These are phyloP conservation scores for Heloderma charlesbogerti DNA, from an alignment of 2,113 vertebrate genomes.

Conservation along the genomic window DNA sequence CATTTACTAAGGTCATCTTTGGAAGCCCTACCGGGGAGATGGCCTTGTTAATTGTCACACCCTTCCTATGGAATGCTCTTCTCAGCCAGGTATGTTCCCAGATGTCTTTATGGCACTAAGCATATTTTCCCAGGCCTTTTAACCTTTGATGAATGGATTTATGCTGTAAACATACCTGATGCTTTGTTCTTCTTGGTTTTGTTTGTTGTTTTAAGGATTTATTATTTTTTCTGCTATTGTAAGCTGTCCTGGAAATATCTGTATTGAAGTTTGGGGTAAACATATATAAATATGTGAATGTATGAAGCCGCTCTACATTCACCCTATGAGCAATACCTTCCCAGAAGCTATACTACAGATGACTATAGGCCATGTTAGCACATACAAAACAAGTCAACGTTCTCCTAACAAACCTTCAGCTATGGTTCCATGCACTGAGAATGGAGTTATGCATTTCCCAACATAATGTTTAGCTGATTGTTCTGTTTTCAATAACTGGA, in stretches of 20 bases:
- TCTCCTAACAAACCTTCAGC: not conserved
- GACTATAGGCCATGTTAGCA: not conserved
- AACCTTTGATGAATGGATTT: too few species aligned
- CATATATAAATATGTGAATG: not conserved
- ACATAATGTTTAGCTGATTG: not conserved
- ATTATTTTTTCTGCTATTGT: not conserved
- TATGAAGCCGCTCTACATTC: not conserved
- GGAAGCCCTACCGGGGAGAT: too few species aligned
- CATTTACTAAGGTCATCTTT: too few species aligned
- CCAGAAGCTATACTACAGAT: not conserved
- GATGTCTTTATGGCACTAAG: too few species aligned
- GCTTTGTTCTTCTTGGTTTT: too few species aligned
- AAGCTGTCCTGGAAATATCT: not conserved
- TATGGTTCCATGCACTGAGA: not conserved
- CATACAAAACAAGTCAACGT: not conserved
- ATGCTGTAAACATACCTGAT: too few species aligned
- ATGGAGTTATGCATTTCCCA: not conserved
- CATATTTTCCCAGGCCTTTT: too few species aligned
- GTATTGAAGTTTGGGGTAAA: not conserved
- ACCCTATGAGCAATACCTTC: not conserved
- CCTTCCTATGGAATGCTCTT: too few species aligned
- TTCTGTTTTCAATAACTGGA: not conserved
- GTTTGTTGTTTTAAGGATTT: not conserved
- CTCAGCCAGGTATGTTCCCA: too few species aligned
- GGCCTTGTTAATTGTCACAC: too few species aligned